phyloP scores from a whole-genome alignment of 2,888 invertebrate species.

The Aromia moschata region DNA sequence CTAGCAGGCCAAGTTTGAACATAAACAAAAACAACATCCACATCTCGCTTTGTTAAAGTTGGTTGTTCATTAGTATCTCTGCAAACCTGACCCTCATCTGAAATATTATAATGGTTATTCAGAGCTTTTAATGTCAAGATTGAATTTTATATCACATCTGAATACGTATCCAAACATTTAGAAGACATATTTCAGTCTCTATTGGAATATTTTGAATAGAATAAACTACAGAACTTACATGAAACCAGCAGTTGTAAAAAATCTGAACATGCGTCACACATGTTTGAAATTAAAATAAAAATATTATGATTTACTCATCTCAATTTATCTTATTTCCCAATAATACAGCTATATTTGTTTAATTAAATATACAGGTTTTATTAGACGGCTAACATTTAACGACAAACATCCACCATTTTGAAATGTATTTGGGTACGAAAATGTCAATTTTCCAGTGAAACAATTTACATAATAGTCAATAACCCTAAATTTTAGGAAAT shows the following conservation, averaged over 20 bases:
- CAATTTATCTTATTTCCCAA: conserved; percentile 39
- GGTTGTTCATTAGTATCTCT: conserved; percentile 82
- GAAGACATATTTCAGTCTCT: no score
- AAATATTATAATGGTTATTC: conserved; percentile 59
- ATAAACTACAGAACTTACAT: conserved; percentile 68
- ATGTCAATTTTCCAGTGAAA: conserved; percentile 17
- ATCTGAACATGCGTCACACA: conserved; percentile 96
- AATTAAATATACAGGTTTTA: conserved; percentile 17
- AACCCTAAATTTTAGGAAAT: no score
- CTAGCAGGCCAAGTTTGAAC: conserved; percentile 91
- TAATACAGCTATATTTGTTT: conserved; percentile 35
- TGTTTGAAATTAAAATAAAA: conserved; percentile 59
- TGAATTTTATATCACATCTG: no score
- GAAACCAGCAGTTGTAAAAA: conserved; percentile 90
- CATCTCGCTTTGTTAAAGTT: conserved; percentile 79
- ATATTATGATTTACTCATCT: conserved; percentile 43
- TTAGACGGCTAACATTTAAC: conserved; percentile 48
- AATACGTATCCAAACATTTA: no score
- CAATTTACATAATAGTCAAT: conserved; percentile 7
- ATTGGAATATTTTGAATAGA: conserved; percentile 6
- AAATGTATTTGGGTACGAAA: conserved; percentile 43
- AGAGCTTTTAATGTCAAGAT: no score
- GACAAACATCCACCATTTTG: conserved; percentile 60
- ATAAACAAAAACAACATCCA: conserved; percentile 84
- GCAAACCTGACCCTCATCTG: conserved; percentile 82